A percentile compares a stretch with the other conserved stretches of the same genome.
Evolutionary conservation across 1,140 invertebrate species (phyloP).

Genomic region (Cephus cinctus): DNA sequence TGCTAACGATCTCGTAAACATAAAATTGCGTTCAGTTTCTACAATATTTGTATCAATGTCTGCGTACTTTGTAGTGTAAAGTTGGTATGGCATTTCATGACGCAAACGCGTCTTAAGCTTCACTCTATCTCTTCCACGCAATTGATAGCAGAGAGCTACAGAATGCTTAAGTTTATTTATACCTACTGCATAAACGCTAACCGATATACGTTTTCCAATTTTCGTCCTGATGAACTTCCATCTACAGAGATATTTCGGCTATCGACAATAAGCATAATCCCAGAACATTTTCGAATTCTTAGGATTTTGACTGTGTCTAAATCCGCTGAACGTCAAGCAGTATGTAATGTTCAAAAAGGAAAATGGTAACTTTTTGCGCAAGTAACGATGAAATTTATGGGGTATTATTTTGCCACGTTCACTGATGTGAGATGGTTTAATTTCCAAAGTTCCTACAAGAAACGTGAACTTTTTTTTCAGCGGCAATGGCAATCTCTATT

Average conservation of each 20-base stretch:
- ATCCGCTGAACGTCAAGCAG: conserved; percentile 7
- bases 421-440: neutral
- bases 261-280: conserved; percentile 11
- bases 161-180: neutral
- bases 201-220: neutral
- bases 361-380: neutral
- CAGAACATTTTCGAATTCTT: neutral
- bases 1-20: conserved; percentile 3
- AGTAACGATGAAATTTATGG: neutral
- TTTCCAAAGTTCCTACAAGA: neutral
- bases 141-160: conserved; percentile 4
- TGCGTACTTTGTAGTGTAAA: neutral
- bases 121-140: conserved; percentile 1
- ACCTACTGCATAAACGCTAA: neutral
- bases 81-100: conserved; percentile 2
- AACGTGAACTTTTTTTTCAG: conserved; percentile 1
- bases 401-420: neutral
- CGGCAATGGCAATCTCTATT: neutral
- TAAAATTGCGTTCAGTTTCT: neutral
- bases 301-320: neutral
- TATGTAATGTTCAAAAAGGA: neutral
- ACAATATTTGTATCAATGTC: conserved; percentile 4
- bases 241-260: conserved; percentile 5
- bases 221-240: neutral
- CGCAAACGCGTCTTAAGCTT: conserved; percentile 2